A percentile compares a stretch with the other conserved stretches of the same genome.
phyloP scores from a whole-genome alignment of 2,113 vertebrate species.

The Vulpes vulpes region DNA sequence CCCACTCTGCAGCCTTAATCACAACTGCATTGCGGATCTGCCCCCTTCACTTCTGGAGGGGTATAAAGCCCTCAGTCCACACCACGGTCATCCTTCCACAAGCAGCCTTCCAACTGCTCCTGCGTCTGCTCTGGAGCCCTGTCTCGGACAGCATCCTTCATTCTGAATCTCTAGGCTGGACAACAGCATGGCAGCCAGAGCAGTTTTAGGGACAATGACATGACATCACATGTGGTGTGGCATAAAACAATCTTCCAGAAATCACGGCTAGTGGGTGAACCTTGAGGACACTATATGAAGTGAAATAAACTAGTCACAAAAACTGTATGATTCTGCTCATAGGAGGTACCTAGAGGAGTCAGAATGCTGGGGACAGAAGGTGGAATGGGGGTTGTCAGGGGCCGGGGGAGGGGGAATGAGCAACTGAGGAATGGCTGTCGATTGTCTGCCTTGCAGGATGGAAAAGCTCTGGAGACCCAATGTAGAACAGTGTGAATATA shows the following conservation, averaged over 20 bases:
- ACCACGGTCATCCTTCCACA: neutral
- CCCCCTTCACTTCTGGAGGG: neutral
- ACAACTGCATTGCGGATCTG: neutral
- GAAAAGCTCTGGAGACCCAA: neutral
- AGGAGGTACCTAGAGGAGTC: neutral
- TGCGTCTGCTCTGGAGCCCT: neutral
- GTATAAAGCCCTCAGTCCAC: neutral
- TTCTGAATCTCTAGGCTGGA: neutral
- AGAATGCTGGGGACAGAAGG: neutral
- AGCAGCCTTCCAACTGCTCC: neutral
- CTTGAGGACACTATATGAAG: neutral
- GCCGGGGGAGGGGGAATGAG: too few relatives aligned
- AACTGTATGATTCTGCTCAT: neutral
- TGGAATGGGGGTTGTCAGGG: neutral
- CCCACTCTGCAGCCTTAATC: neutral
- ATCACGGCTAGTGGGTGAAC: neutral
- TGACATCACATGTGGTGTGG: neutral
- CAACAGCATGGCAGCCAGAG: neutral
- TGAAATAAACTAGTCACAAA: slow-evolving; percentile 1
- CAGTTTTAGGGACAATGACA: neutral
- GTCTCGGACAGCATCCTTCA: neutral
- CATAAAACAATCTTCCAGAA: neutral
- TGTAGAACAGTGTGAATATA: neutral
- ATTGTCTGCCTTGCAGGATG: neutral
- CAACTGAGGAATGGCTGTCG: neutral